Percentiles rank a stretch among this genome's conserved stretches.
Conservation (phyloP, 2,113 vertebrate genomes). For the Hypocryptadius cinnamomeus region DNA sequence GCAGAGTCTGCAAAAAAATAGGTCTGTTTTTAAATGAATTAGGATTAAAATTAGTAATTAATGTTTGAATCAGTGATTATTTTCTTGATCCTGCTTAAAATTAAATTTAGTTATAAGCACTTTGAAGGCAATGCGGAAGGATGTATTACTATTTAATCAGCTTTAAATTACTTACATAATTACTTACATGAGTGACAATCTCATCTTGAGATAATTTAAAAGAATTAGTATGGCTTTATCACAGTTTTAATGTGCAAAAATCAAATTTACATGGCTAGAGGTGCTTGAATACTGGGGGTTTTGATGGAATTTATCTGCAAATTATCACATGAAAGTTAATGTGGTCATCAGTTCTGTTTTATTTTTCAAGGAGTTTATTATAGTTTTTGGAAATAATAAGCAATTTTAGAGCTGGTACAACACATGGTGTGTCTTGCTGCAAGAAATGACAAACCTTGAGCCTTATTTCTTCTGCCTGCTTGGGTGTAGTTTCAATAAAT, state of each 20-base stretch:
- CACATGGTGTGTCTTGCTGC: not conserved
- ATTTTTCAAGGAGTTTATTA: not conserved
- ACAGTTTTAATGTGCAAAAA: conserved; percentile 19
- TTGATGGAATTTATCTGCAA: not conserved
- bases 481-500: not conserved
- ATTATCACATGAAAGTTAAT: not conserved
- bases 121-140: conserved; percentile 3
- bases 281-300: not conserved
- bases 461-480: not conserved
- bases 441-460: not conserved
- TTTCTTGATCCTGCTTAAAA: conserved; percentile 53
- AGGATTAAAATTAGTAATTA: conserved; percentile 34
- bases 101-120: conserved; percentile 28
- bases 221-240: conserved; percentile 34
- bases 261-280: not conserved
- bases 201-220: conserved; percentile 42
- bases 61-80: conserved; percentile 35
- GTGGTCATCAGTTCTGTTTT: not conserved
- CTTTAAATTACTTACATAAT: conserved; percentile 45
- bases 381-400: not conserved
- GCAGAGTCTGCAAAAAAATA: not conserved
- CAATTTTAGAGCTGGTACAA: not conserved
- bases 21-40: conserved; percentile 17
- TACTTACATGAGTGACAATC: conserved; percentile 12
- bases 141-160: conserved; percentile 55